Evolutionary conservation across 2,797 vertebrate species (phyloP).

Genomic region (Anableps anableps): DNA sequence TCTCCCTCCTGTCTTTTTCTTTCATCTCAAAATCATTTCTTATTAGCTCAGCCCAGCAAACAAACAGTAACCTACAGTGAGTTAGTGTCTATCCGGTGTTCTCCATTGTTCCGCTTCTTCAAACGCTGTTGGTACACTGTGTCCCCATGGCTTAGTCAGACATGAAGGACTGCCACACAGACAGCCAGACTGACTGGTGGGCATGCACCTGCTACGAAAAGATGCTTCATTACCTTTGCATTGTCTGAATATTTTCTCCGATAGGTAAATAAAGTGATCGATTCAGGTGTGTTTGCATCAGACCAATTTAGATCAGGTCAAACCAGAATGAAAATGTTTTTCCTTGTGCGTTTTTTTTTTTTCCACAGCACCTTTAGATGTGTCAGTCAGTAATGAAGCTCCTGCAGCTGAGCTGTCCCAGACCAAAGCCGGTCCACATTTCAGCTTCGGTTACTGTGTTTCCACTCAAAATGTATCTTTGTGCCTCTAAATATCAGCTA

Average conservation of each 20-base stretch:
- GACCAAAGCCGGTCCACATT: not conserved
- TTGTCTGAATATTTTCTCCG: constrained; percentile 11
- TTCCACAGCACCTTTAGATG: constrained; percentile 11
- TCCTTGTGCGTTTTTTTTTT: not conserved
- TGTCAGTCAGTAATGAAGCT: not conserved
- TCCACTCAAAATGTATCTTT: constrained; percentile 8
- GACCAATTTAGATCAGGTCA: constrained; percentile 6
- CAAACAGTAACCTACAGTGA: constrained; percentile 54
- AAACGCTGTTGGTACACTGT: constrained; percentile 63
- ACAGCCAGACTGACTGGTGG: constrained; percentile 25
- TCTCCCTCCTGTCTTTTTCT: constrained; percentile 23
- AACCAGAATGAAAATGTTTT: not conserved
- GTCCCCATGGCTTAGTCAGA: constrained; percentile 63
- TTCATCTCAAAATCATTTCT: constrained; percentile 29
- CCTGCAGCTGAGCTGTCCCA: not conserved
- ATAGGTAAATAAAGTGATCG: not conserved
- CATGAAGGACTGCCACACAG: constrained; percentile 39
- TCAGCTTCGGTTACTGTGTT: constrained; percentile 12
- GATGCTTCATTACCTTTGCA: constrained; percentile 21
- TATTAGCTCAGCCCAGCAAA: constrained; percentile 40
- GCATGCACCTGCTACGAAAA: constrained; percentile 28
- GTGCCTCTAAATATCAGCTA: not conserved
- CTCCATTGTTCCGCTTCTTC: constrained; percentile 67
- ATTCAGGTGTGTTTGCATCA: not conserved
- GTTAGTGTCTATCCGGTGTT: constrained; percentile 36